Conservation (phyloP, 2,797 vertebrate species). For the Nannoperca australis region DNA sequence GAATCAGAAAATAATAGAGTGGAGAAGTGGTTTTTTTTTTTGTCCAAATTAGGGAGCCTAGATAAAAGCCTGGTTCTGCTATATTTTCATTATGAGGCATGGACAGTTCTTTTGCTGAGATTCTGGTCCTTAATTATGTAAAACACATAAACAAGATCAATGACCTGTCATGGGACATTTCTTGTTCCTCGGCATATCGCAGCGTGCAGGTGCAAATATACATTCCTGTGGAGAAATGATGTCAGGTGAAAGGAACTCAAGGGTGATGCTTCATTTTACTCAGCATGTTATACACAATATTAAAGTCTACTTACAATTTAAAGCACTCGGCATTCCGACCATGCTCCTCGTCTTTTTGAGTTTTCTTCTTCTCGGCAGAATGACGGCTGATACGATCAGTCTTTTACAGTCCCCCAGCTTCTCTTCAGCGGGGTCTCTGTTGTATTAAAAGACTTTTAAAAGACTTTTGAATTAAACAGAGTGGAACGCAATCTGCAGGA, state of each 20-base stretch:
- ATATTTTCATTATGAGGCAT: slow-evolving; percentile 48
- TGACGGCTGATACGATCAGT: background rate
- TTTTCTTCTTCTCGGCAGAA: slow-evolving; percentile 21
- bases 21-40: slow-evolving; percentile 20
- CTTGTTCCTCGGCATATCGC: background rate
- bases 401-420: slow-evolving; percentile 13
- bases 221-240: slow-evolving; percentile 6
- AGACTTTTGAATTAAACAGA: background rate
- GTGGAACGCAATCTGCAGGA: background rate
- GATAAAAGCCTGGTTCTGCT: slow-evolving; percentile 6
- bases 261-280: background rate
- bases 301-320: slow-evolving; percentile 72
- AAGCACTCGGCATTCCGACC: slow-evolving; percentile 78
- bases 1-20: slow-evolving; percentile 37
- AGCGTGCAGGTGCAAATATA: slow-evolving; percentile 12
- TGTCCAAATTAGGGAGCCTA: slow-evolving; percentile 15
- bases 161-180: background rate
- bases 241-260: background rate
- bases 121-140: slow-evolving; percentile 18
- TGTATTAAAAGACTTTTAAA: background rate
- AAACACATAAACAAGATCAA: slow-evolving; percentile 8
- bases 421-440: background rate
- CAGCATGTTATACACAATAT: background rate
- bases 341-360: slow-evolving; percentile 53
- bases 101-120: background rate